These are phyloP conservation scores for Nilaparvata lugens DNA, from an alignment of 1,140 invertebrate genomes.

Conservation along the genomic window DNA sequence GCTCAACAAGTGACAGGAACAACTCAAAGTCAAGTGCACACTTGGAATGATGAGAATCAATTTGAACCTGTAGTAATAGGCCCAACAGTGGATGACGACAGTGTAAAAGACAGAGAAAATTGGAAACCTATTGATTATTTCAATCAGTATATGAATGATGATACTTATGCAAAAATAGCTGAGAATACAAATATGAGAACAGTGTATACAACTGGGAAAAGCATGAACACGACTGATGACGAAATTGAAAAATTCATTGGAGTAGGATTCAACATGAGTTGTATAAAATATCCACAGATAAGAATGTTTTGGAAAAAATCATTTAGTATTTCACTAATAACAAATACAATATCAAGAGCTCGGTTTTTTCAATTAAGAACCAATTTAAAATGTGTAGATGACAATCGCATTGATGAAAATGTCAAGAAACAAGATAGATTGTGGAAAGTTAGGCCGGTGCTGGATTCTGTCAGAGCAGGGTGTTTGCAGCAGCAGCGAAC, in stretches of 20 bases:
- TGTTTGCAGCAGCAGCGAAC: slow-evolving; percentile 12
- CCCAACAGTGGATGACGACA: too few species aligned
- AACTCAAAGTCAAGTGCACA: too few species aligned
- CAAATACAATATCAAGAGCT: slow-evolving; percentile 8
- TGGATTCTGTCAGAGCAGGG: slow-evolving; percentile 5
- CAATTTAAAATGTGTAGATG: slow-evolving; percentile 17
- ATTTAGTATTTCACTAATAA: slow-evolving; percentile 8
- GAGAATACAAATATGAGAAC: too few species aligned
- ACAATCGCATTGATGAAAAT: slow-evolving; percentile 13
- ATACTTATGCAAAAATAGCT: too few species aligned
- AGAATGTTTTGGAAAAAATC: slow-evolving; percentile 16
- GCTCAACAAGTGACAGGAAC: too few species aligned
- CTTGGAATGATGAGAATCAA: too few species aligned
- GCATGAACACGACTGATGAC: slow-evolving; percentile 6
- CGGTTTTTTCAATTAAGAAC: slow-evolving; percentile 15
- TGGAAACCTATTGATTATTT: too few species aligned
- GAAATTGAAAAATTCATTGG: slow-evolving; percentile 20
- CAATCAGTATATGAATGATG: too few species aligned
- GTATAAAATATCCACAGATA: slow-evolving; percentile 8
- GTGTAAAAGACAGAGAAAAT: too few species aligned
- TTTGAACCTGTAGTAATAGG: too few species aligned
- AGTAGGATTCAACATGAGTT: slow-evolving; percentile 17
- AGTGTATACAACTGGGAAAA: too few species aligned
- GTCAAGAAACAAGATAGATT: slow-evolving; percentile 12
- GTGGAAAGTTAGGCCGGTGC: slow-evolving; percentile 18